These are phyloP conservation scores for Alectura lathami DNA, from an alignment of 2,113 vertebrate species.

Conservation along the genomic window DNA sequence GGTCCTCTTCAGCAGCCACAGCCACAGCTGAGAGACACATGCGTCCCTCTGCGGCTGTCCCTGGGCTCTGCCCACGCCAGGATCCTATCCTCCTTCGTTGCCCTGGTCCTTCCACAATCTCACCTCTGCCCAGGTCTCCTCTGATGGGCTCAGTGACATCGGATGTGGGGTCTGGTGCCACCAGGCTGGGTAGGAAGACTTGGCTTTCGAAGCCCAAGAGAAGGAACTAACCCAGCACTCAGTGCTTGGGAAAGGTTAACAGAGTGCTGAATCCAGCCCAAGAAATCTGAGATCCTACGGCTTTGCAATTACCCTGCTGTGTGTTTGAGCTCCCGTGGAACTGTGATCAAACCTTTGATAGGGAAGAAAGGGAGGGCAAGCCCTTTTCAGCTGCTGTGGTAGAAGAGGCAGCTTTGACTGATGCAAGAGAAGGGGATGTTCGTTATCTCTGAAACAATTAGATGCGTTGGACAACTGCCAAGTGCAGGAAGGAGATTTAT, in stretches of 20 bases:
- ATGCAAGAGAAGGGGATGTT: neutral
- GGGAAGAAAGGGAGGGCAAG: neutral
- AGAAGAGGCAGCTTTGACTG: neutral
- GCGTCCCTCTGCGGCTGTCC: neutral
- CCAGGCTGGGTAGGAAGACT: neutral
- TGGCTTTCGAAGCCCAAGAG: neutral
- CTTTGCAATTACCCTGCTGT: neutral
- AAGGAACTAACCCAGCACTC: neutral
- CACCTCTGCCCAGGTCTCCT: neutral
- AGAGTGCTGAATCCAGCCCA: neutral
- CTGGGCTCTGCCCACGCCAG: neutral
- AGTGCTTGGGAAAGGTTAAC: neutral
- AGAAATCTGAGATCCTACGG: neutral
- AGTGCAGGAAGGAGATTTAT: neutral
- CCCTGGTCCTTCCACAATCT: too few species aligned
- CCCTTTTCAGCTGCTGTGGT: neutral
- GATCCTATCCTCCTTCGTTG: neutral
- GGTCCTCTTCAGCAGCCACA: neutral
- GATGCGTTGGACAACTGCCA: neutral
- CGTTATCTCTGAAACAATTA: neutral
- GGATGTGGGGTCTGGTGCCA: neutral
- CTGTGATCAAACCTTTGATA: neutral
- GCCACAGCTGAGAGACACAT: neutral
- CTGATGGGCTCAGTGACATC: neutral
- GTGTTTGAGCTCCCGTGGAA: neutral